These are phyloP conservation scores for Agriopis aurantiaria DNA, from an alignment of 2,888 invertebrate species.

Conservation along the genomic window DNA sequence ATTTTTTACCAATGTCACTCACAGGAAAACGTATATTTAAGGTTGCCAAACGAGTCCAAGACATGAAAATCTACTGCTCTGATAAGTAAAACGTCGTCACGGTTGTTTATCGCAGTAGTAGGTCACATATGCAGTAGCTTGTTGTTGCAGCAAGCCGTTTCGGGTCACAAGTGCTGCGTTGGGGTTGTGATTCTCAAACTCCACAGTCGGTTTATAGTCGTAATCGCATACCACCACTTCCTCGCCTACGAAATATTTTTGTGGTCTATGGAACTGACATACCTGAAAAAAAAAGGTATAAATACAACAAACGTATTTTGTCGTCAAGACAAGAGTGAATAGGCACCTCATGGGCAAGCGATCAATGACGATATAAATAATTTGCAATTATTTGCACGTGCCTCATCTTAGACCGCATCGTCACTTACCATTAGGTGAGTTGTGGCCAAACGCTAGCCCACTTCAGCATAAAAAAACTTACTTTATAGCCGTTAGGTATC, in stretches of 20 bases:
- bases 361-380: too few relatives aligned
- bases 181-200: neutral
- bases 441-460: too few relatives aligned
- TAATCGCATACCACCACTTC: slow-evolving; percentile 6
- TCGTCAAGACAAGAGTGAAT: too few relatives aligned
- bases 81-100: too few relatives aligned
- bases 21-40: neutral
- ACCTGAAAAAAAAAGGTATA: neutral
- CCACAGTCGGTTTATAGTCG: neutral
- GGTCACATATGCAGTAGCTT: neutral
- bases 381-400: too few relatives aligned
- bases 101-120: slow-evolving; percentile 6
- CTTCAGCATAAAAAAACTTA: neutral
- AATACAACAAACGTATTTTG: too few relatives aligned
- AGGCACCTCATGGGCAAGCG: too few relatives aligned
- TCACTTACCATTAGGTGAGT: too few relatives aligned
- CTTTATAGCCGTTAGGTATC: slow-evolving; percentile 1
- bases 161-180: neutral
- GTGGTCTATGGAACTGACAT: neutral
- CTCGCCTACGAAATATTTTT: slow-evolving; percentile 1
- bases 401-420: too few relatives aligned
- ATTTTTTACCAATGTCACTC: too few relatives aligned
- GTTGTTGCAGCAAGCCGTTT: neutral
- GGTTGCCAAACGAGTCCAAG: too few relatives aligned
- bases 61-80: too few relatives aligned